These are phyloP conservation scores for Callyntrura sp. DNA, from an alignment of 2,888 invertebrate species.

Conservation along the genomic window DNA sequence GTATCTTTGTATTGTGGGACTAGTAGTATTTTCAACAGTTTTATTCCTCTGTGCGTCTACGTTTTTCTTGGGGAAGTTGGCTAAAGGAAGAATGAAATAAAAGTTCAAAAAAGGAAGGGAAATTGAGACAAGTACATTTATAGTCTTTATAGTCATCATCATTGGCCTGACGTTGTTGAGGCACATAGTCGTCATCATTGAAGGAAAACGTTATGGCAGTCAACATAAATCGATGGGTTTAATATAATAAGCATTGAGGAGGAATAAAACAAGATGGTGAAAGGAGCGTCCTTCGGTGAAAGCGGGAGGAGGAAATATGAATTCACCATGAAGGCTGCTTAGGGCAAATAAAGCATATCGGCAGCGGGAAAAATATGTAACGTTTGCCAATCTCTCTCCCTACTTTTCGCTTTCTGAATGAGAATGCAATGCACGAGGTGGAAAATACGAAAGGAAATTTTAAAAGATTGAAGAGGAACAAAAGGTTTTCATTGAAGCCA, in stretches of 20 bases:
- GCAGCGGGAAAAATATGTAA: background rate
- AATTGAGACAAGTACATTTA: constrained; percentile 55
- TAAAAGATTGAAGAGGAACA: constrained; percentile 20
- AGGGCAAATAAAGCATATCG: background rate
- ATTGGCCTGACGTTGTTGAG: background rate
- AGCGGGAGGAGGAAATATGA: constrained; percentile 2
- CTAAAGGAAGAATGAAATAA: background rate
- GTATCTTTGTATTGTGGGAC: constrained; percentile 27
- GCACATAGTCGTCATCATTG: constrained; percentile 24
- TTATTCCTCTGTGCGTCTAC: constrained; percentile 1
- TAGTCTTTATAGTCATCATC: constrained; percentile 35
- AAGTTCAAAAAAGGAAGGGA: background rate
- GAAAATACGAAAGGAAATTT: constrained; percentile 43
- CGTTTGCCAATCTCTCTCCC: background rate
- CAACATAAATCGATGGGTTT: constrained; percentile 65
- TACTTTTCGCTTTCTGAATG: constrained; percentile 17
- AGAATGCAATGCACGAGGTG: constrained; percentile 63
- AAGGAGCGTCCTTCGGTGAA: background rate
- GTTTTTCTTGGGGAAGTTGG: background rate
- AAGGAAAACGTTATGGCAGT: constrained; percentile 55
- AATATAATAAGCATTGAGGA: constrained; percentile 51
- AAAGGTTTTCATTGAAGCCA: background rate
- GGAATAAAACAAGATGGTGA: constrained; percentile 36
- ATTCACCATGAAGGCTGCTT: background rate
- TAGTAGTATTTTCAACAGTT: background rate